Evolutionary conservation across 2,113 vertebrate species (phyloP), one percentile per base, ranked within the genome.

Genomic region (Capreolus pygargus): DNA sequence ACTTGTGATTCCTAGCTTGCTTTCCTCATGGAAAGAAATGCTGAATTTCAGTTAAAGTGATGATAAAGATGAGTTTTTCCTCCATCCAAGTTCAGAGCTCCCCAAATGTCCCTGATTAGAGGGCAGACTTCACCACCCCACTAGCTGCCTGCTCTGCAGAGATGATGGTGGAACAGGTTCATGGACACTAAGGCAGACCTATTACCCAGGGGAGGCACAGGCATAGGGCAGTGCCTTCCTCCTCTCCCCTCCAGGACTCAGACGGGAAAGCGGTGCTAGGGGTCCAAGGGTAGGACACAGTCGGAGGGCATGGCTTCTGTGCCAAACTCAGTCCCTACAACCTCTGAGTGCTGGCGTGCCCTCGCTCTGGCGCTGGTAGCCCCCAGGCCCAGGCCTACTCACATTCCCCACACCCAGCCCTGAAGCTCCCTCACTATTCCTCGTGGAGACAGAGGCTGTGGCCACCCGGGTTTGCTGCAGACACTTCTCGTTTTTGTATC

Each of bases 341-440:
- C 6, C 43, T 13, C 50, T 17, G 27, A 28, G 60, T 30, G 33
- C 43, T 1, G 1, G n/a, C 8, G 0, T 2, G 1, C 30, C 23
- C 58, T 81, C 0, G 17, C 47, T 70, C 19, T 36, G 21, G 33
- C 0, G 0, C 89, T 13, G 23, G 36, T n/a, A 15, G 52, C 14
- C 12, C 23, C 10, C 36, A 4, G 30, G 23, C 9, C 54, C 15
- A 45, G 60, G 21, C 8, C 36, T 4, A 10, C 45, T 76, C 43
- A 16, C 17, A 78, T 45, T 50, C 78, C 61, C 13, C 54, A 21
- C 74, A 0, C 28, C 57, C 2, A 13, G 54, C 61, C 43, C 47
- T 11, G 45, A 4, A 8, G 52, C 17, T 60, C 6, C 9, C 39
- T 93, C 1, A 5, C 54, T 47, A 21, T 47, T 82, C 39, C 33